Percentiles rank a stretch among this genome's conserved stretches.
phyloP scores from a whole-genome alignment of 1,140 invertebrate genomes.

The Cardiocondyla obscurior region DNA sequence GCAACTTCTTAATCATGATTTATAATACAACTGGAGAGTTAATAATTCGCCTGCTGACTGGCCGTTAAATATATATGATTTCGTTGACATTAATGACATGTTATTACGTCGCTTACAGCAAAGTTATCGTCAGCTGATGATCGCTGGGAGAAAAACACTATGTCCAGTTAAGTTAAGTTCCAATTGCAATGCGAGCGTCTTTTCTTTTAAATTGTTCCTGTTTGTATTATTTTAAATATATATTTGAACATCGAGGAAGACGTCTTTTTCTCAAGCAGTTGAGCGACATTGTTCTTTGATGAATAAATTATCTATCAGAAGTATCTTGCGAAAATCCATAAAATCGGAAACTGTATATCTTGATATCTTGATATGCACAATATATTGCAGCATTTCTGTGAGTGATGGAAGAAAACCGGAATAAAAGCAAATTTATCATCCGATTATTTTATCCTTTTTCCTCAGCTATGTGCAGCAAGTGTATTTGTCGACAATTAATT shows the following conservation, averaged over 20 bases:
- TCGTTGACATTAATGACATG: background rate
- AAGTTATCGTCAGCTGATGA: background rate
- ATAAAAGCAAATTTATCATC: background rate
- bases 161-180: background rate
- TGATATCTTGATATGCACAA: background rate
- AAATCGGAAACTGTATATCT: background rate
- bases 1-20: background rate
- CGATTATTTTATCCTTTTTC: background rate
- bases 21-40: background rate
- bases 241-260: background rate
- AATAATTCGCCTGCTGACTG: background rate
- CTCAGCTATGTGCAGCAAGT: background rate
- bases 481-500: slow-evolving; percentile 71
- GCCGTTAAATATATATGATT: background rate
- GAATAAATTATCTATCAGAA: background rate
- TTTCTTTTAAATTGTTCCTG: background rate
- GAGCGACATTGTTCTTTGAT: background rate
- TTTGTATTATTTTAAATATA: background rate
- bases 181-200: background rate
- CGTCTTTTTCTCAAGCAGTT: background rate
- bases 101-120: background rate
- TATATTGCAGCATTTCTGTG: background rate
- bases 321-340: background rate
- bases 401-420: background rate
- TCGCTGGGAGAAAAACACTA: background rate